phyloP scores from a whole-genome alignment of 2,113 vertebrate species.

The Sciurus niger region DNA sequence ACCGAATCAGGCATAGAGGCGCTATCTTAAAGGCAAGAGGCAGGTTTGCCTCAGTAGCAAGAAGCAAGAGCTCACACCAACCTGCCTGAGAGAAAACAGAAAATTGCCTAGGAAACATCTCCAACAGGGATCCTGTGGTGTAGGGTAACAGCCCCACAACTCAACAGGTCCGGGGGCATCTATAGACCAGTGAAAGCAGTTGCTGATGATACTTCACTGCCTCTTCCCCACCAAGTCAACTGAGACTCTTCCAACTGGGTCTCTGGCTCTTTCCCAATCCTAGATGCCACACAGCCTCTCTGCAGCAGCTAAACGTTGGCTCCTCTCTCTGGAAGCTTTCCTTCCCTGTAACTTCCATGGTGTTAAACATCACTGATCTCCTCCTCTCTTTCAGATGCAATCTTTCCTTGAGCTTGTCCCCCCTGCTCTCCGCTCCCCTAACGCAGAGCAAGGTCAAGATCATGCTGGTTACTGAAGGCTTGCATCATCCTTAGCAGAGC shows the following conservation, averaged over 20 bases:
- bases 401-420: neutral
- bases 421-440: neutral
- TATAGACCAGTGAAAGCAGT: neutral
- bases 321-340: neutral
- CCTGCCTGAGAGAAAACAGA: neutral
- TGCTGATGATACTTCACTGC: accelerated
- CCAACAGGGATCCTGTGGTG: accelerated
- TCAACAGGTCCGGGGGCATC: neutral
- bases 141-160: neutral
- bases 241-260: neutral
- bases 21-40: neutral
- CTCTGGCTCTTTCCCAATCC: neutral
- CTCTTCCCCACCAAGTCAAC: neutral
- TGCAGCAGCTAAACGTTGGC: neutral
- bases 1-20: neutral
- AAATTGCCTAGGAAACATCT: neutral
- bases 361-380: neutral
- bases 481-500: neutral
- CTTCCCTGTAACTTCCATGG: neutral
- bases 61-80: neutral
- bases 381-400: neutral
- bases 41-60: neutral
- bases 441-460: neutral
- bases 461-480: neutral
- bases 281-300: neutral